Evolutionary conservation across 2,797 vertebrate species (phyloP).

Genomic region (Peromyscus attwateri): DNA sequence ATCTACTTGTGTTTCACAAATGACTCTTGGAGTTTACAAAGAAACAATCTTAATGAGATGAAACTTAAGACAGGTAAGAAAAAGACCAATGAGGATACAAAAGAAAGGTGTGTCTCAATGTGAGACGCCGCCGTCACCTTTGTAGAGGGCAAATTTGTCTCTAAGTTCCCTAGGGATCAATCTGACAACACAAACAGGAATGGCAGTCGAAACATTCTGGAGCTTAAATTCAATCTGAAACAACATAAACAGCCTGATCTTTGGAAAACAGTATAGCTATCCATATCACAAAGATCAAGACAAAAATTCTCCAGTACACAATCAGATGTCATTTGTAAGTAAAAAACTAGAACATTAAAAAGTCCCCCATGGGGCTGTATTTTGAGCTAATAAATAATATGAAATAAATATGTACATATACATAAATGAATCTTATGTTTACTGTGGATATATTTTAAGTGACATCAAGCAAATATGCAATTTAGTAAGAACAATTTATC

Average conservation of each 20-base stretch:
- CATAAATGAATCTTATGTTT: neutral
- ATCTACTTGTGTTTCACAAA: conserved; percentile 43
- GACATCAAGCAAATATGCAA: conserved; percentile 25
- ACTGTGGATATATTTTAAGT: conserved; percentile 44
- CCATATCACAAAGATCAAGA: neutral
- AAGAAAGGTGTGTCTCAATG: neutral
- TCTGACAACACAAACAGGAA: neutral
- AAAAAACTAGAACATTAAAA: conserved; percentile 34
- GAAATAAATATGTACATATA: neutral
- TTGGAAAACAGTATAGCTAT: conserved; percentile 28
- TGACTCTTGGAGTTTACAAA: neutral
- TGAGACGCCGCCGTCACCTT: neutral
- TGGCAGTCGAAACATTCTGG: conserved; percentile 9
- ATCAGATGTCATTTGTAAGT: conserved; percentile 27
- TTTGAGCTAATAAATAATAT: neutral
- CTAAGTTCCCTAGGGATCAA: conserved; percentile 26
- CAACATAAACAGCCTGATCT: neutral
- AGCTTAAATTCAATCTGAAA: conserved; percentile 44
- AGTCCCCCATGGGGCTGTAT: neutral
- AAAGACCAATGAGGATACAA: conserved; percentile 19
- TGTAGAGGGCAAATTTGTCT: conserved; percentile 26
- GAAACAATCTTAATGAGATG: conserved; percentile 26
- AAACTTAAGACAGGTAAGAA: neutral
- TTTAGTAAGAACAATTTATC: conserved; percentile 46
- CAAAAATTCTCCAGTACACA: conserved; percentile 18